A percentile compares a stretch with the other conserved stretches of the same genome.
phyloP scores from a whole-genome alignment of 2,888 invertebrate species.

The Hipparchia semele region DNA sequence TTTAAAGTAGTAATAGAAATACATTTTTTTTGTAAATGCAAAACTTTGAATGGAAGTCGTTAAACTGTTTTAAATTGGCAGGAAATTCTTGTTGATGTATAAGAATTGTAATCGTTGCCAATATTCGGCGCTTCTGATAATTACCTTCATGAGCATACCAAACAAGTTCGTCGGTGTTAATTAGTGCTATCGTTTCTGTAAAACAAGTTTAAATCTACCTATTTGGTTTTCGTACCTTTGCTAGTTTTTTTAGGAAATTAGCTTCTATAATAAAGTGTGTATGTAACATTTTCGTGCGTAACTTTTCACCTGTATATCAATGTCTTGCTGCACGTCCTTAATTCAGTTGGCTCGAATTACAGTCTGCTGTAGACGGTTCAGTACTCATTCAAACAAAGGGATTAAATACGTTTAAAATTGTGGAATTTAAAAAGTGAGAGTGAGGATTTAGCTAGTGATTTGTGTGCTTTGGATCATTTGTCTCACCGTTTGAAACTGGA shows the following conservation, averaged over 20 bases:
- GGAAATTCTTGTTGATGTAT: neutral
- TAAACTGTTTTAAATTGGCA: neutral
- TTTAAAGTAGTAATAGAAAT: neutral
- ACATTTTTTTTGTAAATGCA: neutral
- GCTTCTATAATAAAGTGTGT: slow-evolving; percentile 47
- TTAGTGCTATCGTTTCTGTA: slow-evolving; percentile 68
- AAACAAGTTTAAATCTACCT: slow-evolving; percentile 66
- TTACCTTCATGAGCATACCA: slow-evolving; percentile 32
- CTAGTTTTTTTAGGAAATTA: slow-evolving; percentile 46
- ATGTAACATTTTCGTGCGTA: slow-evolving; percentile 56
- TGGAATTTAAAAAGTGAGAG: slow-evolving; percentile 10
- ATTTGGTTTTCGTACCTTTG: slow-evolving; percentile 31
- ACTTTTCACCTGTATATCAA: slow-evolving; percentile 45
- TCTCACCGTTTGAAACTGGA: neutral
- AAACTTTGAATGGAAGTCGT: neutral
- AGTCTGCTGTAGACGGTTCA: slow-evolving; percentile 39
- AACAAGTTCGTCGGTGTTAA: slow-evolving; percentile 56
- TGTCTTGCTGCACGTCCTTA: slow-evolving; percentile 63
- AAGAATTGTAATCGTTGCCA: slow-evolving; percentile 10
- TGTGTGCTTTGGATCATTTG: slow-evolving; percentile 12
- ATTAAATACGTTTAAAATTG: slow-evolving; percentile 2
- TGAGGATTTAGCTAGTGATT: neutral
- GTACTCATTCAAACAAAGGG: slow-evolving; percentile 16
- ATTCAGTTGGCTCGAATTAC: slow-evolving; percentile 63
- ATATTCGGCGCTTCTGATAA: slow-evolving; percentile 19